Base-by-base conservation (phyloP, 2,113 vertebrate genomes). In the Nothobranchius furzeri region DNA sequence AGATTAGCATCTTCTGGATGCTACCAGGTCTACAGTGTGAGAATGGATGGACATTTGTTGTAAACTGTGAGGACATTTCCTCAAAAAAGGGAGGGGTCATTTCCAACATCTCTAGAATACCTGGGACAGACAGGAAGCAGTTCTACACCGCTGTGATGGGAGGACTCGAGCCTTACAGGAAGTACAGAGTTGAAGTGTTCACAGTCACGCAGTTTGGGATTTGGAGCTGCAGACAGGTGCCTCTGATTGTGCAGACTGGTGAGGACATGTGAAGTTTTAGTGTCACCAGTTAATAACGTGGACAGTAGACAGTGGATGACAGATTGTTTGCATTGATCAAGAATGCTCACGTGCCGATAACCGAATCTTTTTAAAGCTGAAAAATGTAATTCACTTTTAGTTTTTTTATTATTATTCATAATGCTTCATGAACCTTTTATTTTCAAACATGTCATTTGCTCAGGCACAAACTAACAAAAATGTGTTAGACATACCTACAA, bases 161-260 rank as follows among this genome's bases (percentile, higher is more conserved):
- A 89, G 85, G 90, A 24, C 49, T 94, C 52, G 89, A 87, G 68
- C 81, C 93, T n/a, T 93, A 91, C 83, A 93, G 87, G 73, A 85
- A 77, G 30, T 96, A 96, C 87, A 82, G 60, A 36, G n/a, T 96
- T 35, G 85, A 89, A 73, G 73, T 98, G 37, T 86, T 93, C 70
- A 92, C 89, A 0, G 81, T 94, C 63, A 88, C 93, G 52, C 81
- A 82, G 50, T 86, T 83, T 42, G 92, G 93, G 66, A 84, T 92
- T 77, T 73, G 88, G 67, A 96, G 93, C 80, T 93, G 87, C 74
- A 83, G 87, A 1, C 88, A 91, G 63, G 72, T 64, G 6, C 68
- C 89, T 60, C 30, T 94, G 63, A 72, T 83, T 76, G 76, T 91
- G 13, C 82, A 85, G 70, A 96, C 95, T 88, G 93, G 95, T 96